A percentile compares a stretch with the other conserved stretches of the same genome.
phyloP scores from a whole-genome alignment of 2,888 invertebrate species.

The Scaptomyza polygonia region DNA sequence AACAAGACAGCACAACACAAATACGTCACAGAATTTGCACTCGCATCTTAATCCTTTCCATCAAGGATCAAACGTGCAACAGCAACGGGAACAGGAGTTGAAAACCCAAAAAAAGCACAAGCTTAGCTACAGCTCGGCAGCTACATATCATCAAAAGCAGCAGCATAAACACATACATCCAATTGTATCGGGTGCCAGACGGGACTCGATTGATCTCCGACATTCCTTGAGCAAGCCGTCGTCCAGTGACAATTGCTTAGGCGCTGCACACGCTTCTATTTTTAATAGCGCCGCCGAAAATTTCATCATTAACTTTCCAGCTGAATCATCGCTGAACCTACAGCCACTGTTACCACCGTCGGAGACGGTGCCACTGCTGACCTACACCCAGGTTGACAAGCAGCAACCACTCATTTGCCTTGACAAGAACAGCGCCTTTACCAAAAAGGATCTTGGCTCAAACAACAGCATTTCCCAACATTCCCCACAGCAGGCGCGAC shows the following conservation, averaged over 20 bases:
- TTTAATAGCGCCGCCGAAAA: conserved; percentile 82
- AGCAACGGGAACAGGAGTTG: conserved; percentile 34
- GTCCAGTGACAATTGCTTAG: conserved; percentile 70
- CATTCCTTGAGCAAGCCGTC: conserved; percentile 51
- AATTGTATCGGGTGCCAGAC: conserved; percentile 42
- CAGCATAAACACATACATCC: conserved; percentile 21
- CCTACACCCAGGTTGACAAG: conserved; percentile 81
- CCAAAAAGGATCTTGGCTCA: conserved; percentile 78
- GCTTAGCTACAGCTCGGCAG: conserved; percentile 74
- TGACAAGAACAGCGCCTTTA: conserved; percentile 83
- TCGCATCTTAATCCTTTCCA: not conserved
- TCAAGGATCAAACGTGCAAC: conserved; percentile 22
- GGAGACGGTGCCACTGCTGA: conserved; percentile 83
- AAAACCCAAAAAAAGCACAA: conserved; percentile 61
- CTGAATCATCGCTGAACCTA: conserved; percentile 74
- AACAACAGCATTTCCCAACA: conserved; percentile 39
- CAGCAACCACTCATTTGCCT: conserved; percentile 80
- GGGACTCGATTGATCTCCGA: conserved; percentile 37
- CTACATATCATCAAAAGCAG: conserved; percentile 49
- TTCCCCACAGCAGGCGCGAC: conserved; percentile 37
- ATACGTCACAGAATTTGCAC: conserved; percentile 19
- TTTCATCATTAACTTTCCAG: conserved; percentile 81
- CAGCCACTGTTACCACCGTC: conserved; percentile 77
- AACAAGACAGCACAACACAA: conserved; percentile 47
- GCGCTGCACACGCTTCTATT: conserved; percentile 55